Evolutionary conservation across 2,888 invertebrate genomes (phyloP).

Genomic region (Lomographa bimaculata): DNA sequence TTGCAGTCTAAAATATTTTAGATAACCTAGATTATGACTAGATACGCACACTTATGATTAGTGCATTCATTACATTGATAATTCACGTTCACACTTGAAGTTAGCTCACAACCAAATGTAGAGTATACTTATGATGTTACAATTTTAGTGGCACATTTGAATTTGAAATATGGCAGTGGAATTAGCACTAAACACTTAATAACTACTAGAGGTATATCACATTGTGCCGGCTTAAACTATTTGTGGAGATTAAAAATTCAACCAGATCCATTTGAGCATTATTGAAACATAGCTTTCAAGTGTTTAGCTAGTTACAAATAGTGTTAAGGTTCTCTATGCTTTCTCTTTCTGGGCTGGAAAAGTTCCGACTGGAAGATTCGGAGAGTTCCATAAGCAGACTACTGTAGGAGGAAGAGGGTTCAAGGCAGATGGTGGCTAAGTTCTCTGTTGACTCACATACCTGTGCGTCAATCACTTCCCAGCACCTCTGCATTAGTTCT

Average conservation of each 20-base stretch:
- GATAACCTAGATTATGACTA: slow-evolving; percentile 50
- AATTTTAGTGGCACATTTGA: slow-evolving; percentile 45
- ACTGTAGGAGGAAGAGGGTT: slow-evolving; percentile 72
- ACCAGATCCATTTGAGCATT: slow-evolving; percentile 24
- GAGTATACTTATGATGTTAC: slow-evolving; percentile 46
- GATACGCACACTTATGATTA: slow-evolving; percentile 36
- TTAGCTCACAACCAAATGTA: slow-evolving; percentile 71
- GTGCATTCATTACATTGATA: slow-evolving; percentile 22
- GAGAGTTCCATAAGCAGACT: slow-evolving; percentile 71
- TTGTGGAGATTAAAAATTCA: slow-evolving; percentile 4
- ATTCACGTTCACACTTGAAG: slow-evolving; percentile 48
- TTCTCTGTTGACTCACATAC: slow-evolving; percentile 86
- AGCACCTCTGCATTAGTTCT: slow-evolving; percentile 97
- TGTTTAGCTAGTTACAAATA: slow-evolving; percentile 43
- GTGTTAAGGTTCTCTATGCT: slow-evolving; percentile 59
- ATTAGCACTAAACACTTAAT: slow-evolving; percentile 4
- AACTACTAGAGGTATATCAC: slow-evolving; percentile 6
- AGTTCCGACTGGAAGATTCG: slow-evolving; percentile 65
- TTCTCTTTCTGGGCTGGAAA: slow-evolving; percentile 67
- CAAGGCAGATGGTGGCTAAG: slow-evolving; percentile 66
- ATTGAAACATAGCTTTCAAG: slow-evolving; percentile 11
- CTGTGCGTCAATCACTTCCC: slow-evolving; percentile 99
- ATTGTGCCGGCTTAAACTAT: slow-evolving; percentile 8
- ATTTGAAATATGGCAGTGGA: slow-evolving; percentile 13
- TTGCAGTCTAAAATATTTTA: slow-evolving; percentile 66